These are phyloP conservation scores for Esox lucius DNA, from an alignment of 2,797 vertebrate genomes.

Conservation along the genomic window DNA sequence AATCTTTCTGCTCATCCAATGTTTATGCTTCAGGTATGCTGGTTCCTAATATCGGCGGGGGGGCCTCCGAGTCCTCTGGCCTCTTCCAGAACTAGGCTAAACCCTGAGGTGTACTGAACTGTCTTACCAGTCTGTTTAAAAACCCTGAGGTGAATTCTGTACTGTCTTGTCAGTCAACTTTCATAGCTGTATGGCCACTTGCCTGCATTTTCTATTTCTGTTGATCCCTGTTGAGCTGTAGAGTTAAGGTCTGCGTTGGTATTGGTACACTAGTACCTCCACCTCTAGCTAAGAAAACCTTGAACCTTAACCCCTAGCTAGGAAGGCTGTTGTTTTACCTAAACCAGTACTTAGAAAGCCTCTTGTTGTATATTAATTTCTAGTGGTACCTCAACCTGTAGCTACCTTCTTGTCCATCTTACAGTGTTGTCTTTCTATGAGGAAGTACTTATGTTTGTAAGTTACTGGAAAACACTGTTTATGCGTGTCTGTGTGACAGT, in stretches of 20 bases:
- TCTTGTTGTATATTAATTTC: constrained; percentile 18
- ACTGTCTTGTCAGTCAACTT: constrained; percentile 48
- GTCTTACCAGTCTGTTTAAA: too few relatives aligned
- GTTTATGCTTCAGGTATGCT: constrained; percentile 77
- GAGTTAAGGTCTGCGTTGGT: too few relatives aligned
- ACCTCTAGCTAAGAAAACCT: constrained; percentile 46
- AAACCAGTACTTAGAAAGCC: not conserved
- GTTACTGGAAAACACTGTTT: constrained; percentile 19
- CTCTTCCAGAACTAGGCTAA: constrained; percentile 79
- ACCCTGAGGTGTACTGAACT: too few relatives aligned
- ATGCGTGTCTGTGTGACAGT: constrained; percentile 9
- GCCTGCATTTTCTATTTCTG: too few relatives aligned
- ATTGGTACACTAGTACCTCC: too few relatives aligned
- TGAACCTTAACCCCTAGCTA: constrained; percentile 37
- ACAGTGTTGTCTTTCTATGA: constrained; percentile 14
- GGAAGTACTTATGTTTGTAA: constrained; percentile 22
- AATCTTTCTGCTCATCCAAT: constrained; percentile 53
- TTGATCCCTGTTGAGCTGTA: too few relatives aligned
- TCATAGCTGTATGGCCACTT: too few relatives aligned
- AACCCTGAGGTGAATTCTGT: constrained; percentile 68
- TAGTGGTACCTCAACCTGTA: constrained; percentile 23
- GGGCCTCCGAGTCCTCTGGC: constrained; percentile 76
- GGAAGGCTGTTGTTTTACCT: constrained; percentile 6
- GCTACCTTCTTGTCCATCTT: constrained; percentile 22
- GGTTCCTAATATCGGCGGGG: constrained; percentile 71